These are phyloP conservation scores for Stenopsyche tienmushanensis DNA, from an alignment of 1,140 invertebrate species.

Conservation along the genomic window DNA sequence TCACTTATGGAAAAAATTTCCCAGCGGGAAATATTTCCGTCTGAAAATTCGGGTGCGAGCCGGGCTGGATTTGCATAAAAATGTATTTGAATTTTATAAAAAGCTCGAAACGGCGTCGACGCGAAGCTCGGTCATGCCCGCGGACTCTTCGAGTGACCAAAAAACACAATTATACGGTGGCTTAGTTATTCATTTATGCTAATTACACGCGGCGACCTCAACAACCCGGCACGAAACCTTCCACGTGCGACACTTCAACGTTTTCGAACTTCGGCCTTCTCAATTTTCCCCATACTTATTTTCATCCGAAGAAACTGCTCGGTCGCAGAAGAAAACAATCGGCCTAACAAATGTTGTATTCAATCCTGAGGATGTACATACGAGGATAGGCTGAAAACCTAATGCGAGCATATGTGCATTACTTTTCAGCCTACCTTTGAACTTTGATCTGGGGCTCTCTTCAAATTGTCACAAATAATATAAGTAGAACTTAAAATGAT, in stretches of 20 bases:
- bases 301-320: too few relatives aligned
- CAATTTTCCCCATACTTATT: too few relatives aligned
- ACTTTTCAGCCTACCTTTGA: too few relatives aligned
- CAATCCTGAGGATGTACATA: too few relatives aligned
- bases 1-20: not conserved
- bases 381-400: too few relatives aligned
- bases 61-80: slow-evolving; percentile 34
- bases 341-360: too few relatives aligned
- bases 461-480: too few relatives aligned
- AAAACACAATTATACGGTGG: slow-evolving; percentile 41
- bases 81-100: slow-evolving; percentile 21
- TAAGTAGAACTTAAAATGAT: too few relatives aligned
- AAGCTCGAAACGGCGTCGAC: not conserved
- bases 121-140: slow-evolving; percentile 28
- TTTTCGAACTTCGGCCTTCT: too few relatives aligned
- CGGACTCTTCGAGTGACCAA: slow-evolving; percentile 31
- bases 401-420: too few relatives aligned
- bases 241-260: slow-evolving; percentile 3
- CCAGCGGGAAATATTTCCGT: not conserved
- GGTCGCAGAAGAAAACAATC: too few relatives aligned
- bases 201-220: slow-evolving; percentile 33
- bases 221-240: slow-evolving; percentile 16
- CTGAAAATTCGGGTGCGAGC: not conserved
- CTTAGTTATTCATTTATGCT: slow-evolving; percentile 39
- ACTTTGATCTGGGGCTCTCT: too few relatives aligned